Conservation (phyloP, 1,140 invertebrate genomes). For the Phymorhynchus buccinoides region DNA sequence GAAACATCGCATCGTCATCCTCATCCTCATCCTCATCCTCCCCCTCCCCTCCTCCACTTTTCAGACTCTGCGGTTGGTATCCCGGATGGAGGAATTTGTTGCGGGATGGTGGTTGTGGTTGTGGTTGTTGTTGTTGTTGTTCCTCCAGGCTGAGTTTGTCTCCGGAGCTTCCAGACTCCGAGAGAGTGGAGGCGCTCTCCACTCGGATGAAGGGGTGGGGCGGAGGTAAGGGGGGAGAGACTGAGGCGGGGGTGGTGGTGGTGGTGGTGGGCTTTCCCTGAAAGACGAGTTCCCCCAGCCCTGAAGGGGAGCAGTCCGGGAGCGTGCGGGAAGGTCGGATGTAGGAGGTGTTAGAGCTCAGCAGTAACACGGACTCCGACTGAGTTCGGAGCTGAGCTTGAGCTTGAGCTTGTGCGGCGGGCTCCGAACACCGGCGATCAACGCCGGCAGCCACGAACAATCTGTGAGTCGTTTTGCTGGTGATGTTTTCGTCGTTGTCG, state of each 20-base stretch:
- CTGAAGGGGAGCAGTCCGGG: not conserved
- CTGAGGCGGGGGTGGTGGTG: too few relatives aligned
- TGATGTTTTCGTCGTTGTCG: not conserved
- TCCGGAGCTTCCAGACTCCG: not conserved
- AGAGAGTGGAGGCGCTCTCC: slow-evolving; percentile 27
- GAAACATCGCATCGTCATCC: not conserved
- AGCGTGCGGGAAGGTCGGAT: not conserved
- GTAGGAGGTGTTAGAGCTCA: not conserved
- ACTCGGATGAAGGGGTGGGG: slow-evolving; percentile 1
- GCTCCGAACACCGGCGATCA: not conserved
- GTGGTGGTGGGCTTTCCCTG: not conserved
- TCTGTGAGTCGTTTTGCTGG: not conserved
- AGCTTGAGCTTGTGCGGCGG: not conserved
- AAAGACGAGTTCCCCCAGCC: slow-evolving; percentile 3
- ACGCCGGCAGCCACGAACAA: not conserved
- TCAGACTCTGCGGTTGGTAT: not conserved
- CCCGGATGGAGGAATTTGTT: slow-evolving; percentile 16
- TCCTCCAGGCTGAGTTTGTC: not conserved
- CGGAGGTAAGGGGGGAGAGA: too few relatives aligned
- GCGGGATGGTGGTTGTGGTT: too few relatives aligned
- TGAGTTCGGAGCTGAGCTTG: not conserved
- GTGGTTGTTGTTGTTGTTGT: too few relatives aligned
- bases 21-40: not conserved
- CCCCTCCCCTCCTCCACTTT: too few relatives aligned
- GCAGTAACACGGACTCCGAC: not conserved